These are phyloP conservation scores for Meloidogyne hapla DNA, from an alignment of 1,140 invertebrate genomes.

Conservation along the genomic window DNA sequence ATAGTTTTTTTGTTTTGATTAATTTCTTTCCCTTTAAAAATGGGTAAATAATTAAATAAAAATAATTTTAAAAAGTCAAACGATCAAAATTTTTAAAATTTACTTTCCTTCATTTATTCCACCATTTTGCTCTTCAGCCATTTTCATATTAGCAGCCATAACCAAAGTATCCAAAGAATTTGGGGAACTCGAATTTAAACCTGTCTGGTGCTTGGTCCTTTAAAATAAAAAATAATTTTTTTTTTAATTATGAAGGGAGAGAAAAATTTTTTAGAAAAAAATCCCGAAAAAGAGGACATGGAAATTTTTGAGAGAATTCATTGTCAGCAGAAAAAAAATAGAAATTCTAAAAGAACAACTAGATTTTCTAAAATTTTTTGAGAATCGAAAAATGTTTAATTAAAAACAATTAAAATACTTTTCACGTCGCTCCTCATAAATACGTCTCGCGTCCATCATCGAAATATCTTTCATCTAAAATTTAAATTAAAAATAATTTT, in stretches of 20 bases:
- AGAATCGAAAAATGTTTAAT: not conserved
- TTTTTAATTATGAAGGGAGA: too few relatives aligned
- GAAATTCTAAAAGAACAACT: too few relatives aligned
- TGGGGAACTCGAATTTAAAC: not conserved
- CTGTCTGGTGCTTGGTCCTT: not conserved
- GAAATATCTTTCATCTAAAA: conserved; percentile 12
- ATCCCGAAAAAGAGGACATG: too few relatives aligned
- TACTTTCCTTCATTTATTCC: not conserved
- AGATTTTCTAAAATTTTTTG: too few relatives aligned
- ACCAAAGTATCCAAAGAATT: conserved; percentile 11
- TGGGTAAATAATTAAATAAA: not conserved
- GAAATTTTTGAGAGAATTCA: too few relatives aligned
- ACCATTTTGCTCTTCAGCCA: conserved; percentile 10
- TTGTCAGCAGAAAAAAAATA: too few relatives aligned
- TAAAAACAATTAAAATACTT: not conserved
- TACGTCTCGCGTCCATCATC: conserved; percentile 16
- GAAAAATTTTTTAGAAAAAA: too few relatives aligned
- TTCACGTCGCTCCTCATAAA: conserved; percentile 16
- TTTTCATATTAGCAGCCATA: conserved; percentile 13
- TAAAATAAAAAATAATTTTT: not conserved
- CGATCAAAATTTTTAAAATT: conserved; percentile 6
- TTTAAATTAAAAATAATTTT: not conserved
- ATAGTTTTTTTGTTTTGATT: not conserved
- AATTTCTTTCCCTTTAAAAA: not conserved
- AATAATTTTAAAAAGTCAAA: not conserved